A percentile compares a stretch with the other conserved stretches of the same genome.
These are phyloP conservation scores for Acanthurus lineatus DNA, from an alignment of 2,797 vertebrate species.

Conservation along the genomic window DNA sequence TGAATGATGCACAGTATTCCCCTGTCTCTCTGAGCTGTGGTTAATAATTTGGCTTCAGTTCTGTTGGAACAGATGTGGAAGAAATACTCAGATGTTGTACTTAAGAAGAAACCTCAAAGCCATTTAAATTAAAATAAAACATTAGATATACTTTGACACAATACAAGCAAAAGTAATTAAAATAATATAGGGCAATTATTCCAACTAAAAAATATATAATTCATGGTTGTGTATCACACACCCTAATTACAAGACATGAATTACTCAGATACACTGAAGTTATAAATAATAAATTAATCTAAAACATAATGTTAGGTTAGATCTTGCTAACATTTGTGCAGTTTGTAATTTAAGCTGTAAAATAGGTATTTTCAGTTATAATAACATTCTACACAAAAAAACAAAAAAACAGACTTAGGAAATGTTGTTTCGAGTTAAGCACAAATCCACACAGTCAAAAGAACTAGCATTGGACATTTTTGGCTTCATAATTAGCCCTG, in stretches of 20 bases:
- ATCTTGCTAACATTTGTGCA: no score
- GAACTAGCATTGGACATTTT: neutral
- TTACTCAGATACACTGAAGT: neutral
- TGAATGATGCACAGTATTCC: no score
- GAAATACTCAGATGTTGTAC: no score
- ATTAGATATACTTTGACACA: no score
- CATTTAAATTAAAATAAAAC: no score
- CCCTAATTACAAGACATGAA: neutral
- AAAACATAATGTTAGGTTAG: no score
- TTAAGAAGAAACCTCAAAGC: no score
- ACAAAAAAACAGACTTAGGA: neutral
- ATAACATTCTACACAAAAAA: neutral
- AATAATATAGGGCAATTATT: neutral
- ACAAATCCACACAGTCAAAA: neutral
- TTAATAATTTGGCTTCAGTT: no score
- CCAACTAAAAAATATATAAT: neutral
- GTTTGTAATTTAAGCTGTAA: neutral
- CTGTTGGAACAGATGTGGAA: no score
- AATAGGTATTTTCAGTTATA: neutral
- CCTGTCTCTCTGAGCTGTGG: no score
- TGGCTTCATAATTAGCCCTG: neutral
- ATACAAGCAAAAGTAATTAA: neutral
- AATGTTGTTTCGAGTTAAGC: neutral
- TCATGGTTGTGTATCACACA: neutral
- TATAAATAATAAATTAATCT: no score